A percentile compares a stretch with the other conserved stretches of the same genome.
phyloP scores from a whole-genome alignment of 2,797 vertebrate species.

The Takifugu ocellatus region DNA sequence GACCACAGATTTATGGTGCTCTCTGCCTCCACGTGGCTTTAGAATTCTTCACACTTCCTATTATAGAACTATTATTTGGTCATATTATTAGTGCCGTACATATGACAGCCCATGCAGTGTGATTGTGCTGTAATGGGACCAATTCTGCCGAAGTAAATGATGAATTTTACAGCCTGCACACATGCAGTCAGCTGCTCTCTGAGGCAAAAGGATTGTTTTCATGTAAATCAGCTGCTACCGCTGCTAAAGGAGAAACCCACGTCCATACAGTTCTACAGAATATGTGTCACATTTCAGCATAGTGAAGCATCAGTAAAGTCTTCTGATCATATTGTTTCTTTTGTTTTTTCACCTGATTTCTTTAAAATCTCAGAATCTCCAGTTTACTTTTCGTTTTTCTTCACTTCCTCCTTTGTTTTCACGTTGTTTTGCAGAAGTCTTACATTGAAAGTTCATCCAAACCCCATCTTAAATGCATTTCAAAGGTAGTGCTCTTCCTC shows the following conservation, averaged over 20 bases:
- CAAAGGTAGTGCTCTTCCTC: slow-evolving; percentile 81
- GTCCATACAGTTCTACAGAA: slow-evolving; percentile 3
- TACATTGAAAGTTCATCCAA: slow-evolving; percentile 86
- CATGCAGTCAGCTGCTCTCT: slow-evolving; percentile 32
- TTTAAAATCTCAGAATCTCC: background rate
- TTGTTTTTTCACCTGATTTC: slow-evolving; percentile 4
- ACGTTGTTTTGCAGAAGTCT: slow-evolving; percentile 93
- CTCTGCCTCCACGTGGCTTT: slow-evolving; percentile 22
- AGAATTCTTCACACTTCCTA: slow-evolving; percentile 12
- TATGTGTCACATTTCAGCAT: slow-evolving; percentile 28
- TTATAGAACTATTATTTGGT: slow-evolving; percentile 30
- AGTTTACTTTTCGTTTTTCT: background rate
- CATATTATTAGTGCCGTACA: slow-evolving; percentile 6
- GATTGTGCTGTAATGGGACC: slow-evolving; percentile 16
- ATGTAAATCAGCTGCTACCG: slow-evolving; percentile 48
- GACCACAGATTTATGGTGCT: slow-evolving; percentile 20
- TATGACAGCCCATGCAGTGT: slow-evolving; percentile 2
- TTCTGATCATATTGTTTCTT: slow-evolving; percentile 7
- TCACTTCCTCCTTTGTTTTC: slow-evolving; percentile 56
- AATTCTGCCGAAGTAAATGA: slow-evolving; percentile 53
- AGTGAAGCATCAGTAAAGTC: slow-evolving; percentile 11
- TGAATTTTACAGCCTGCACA: slow-evolving; percentile 49
- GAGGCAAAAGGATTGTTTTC: slow-evolving; percentile 49
- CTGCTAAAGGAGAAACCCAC: slow-evolving; percentile 6
- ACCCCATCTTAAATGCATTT: slow-evolving; percentile 83